Evolutionary conservation across 2,888 invertebrate species (phyloP).

Genomic region (Lumbricus terrestris): DNA sequence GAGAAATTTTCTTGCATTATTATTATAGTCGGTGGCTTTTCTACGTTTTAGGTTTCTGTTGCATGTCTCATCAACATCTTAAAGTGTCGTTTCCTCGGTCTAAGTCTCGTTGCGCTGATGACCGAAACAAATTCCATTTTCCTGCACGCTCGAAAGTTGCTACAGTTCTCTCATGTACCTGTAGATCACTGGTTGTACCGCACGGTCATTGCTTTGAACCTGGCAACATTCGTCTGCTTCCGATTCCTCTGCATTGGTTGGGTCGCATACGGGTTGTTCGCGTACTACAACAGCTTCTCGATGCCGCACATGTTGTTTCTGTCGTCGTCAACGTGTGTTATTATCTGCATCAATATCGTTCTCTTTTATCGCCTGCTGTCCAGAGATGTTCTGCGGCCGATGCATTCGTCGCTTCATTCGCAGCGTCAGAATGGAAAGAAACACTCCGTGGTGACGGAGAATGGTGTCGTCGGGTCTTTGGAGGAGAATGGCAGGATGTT

Average conservation of each 20-base stretch:
- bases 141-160: neutral
- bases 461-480: neutral
- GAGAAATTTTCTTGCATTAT: neutral
- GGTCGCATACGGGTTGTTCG: neutral
- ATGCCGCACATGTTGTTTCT: neutral
- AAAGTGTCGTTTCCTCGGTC: neutral
- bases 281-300: neutral
- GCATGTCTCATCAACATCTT: slow-evolving; percentile 12
- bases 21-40: neutral
- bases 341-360: neutral
- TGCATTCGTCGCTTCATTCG: neutral
- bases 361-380: neutral
- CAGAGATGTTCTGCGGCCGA: neutral
- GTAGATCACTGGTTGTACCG: neutral
- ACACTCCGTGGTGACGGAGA: neutral
- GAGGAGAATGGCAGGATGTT: neutral
- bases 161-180: neutral
- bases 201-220: neutral
- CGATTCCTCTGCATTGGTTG: slow-evolving; percentile 4
- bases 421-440: neutral
- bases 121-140: slow-evolving; percentile 14
- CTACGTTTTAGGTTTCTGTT: neutral
- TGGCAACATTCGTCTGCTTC: neutral
- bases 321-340: neutral
- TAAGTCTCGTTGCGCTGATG: neutral